Base-by-base conservation (phyloP, 2,113 vertebrate genomes). In the Sander vitreus region DNA sequence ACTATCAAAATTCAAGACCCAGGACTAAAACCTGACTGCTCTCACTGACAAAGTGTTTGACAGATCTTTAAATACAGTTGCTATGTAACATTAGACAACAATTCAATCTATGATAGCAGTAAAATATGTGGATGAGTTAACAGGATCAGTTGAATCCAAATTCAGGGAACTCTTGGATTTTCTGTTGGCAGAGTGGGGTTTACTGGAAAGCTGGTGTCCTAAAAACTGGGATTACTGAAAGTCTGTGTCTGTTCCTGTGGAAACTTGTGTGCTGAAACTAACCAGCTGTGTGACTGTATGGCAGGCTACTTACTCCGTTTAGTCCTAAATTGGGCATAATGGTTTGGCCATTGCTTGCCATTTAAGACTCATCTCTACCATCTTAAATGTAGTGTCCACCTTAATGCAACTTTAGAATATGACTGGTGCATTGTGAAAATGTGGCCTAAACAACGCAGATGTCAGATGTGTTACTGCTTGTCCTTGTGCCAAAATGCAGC, bases 181-280 rank as follows among this genome's bases (percentile, higher is more conserved):
- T 43, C 55, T 43, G 9, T 50, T 21, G 21, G 3, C 48, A 63
- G 59, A 81, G 76, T 59, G 69, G 48, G 59, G 59, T 66, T 78
- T 76, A 67, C 7, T 58, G 45, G 45, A 71, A 60, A 73, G 62
- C 2, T 21, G 8, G 21, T 74, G 82, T 78, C 80, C 43, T 43
- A 84, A 43, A 78, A 80, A 80, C 58, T 45, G 12, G 21, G 63
- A 82, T 75, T 77, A 82, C 45, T 73, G 50, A 39, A 48, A 57
- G 63, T 59, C 21, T 73, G 51, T 71, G 47, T 80, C 45, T 55
- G 68, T 79, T 74, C 50, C 15, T 16, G 33, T 33, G 45, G 50
- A 76, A 85, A 70, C 15, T 11, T 51, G 27, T 25, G 16, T 18
- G 16, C 58, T 77, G 45, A 76, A 68, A 66, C 62, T 12, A 51